Evolutionary conservation across 2,888 invertebrate genomes (phyloP), one percentile per base, ranked within the genome.

Genomic region (Saturnia japonica): DNA sequence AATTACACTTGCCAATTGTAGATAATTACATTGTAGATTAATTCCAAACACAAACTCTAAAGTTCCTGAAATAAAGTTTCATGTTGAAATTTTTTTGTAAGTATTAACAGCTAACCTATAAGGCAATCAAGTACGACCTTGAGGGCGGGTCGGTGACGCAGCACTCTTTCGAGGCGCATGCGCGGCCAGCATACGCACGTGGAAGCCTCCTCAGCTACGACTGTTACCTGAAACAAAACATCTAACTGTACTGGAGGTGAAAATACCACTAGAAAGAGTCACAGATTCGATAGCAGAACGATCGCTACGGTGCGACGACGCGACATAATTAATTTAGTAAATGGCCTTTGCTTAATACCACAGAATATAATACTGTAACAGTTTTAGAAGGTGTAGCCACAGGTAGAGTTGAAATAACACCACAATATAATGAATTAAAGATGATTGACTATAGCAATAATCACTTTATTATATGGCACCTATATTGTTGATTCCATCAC

Each of bases 121-220:
- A 97, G 95, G 84, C 96, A 96, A 88, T 96, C 96, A 77, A 97
- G 94, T 72, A 97, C 96, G 80, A 96, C 95, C 88, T 96, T 96
- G 79, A 97, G 95, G 81, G 95, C 95, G 22, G 96, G 96, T 81
- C 97, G 95, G 85, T 96, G 96, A 75, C 96, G 95, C 76, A 97
- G 95, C 76, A 97, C 96, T 72, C 96, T 94, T 84, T 96, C 96
- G 72, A 97, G 94, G 78, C 96, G 95, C 94, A 96, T 95, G 80
- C 97, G 95, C 74, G 96, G 95, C 97, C 97, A 97, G 82, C 97
- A 96, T 75, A 97, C 92, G 84, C 97, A 96, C 79, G 96, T 95
- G 90, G 96, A 95, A 78, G 96, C 95, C 85, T 97, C 97, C 84
- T 96, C 96, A 16, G 97, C 97, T 68, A 96, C 95, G 81, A 97